A percentile compares a stretch with the other conserved stretches of the same genome.
Conservation (phyloP, 1,140 invertebrate genomes). For the Trichonephila clavipes region DNA sequence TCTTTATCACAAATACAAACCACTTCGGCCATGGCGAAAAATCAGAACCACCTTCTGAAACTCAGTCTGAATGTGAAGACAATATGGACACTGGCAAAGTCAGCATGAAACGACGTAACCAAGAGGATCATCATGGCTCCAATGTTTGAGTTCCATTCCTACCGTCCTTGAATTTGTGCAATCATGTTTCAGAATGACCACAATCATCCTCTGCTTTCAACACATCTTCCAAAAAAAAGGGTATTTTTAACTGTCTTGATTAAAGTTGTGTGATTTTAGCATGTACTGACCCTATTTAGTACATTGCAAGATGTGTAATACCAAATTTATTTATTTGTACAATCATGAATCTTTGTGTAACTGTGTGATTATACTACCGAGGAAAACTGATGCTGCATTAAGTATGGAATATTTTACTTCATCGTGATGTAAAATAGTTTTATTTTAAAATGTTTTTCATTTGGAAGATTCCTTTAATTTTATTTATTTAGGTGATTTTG, state of each 20-base stretch:
- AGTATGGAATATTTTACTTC: no score
- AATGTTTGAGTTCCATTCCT: not conserved
- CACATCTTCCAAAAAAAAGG: not conserved
- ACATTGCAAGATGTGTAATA: not conserved
- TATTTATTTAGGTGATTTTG: no score
- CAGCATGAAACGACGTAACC: conserved; percentile 9
- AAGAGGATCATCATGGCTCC: conserved; percentile 30
- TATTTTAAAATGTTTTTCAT: no score
- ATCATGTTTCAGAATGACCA: not conserved
- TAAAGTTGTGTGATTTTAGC: not conserved
- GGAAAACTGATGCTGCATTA: not conserved
- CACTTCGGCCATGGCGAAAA: conserved; percentile 67
- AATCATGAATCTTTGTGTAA: not conserved
- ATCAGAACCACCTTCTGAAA: conserved; percentile 74
- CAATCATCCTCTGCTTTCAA: not conserved
- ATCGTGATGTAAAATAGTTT: no score
- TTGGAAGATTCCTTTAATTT: no score
- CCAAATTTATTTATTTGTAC: not conserved
- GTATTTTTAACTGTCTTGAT: not conserved
- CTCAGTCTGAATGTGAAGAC: conserved; percentile 74
- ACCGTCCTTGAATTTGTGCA: not conserved
- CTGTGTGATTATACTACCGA: not conserved
- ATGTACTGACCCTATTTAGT: not conserved
- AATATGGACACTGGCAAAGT: conserved; percentile 61
- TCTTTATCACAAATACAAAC: conserved; percentile 63